phyloP scores from a whole-genome alignment of 2,888 invertebrate species.

The Eudasyphora cyanicolor region DNA sequence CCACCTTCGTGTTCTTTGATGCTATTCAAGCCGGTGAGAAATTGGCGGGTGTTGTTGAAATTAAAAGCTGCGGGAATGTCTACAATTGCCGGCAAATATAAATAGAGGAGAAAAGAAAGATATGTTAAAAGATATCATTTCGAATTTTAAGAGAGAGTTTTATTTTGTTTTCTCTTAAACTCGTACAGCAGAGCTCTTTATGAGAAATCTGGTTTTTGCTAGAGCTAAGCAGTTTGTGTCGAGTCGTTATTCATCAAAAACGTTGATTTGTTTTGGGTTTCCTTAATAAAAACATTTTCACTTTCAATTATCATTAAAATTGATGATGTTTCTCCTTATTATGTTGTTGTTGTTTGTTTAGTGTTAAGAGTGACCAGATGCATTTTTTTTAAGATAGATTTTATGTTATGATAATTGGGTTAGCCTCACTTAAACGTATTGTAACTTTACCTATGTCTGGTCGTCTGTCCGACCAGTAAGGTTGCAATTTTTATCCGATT shows the following conservation, averaged over 20 bases:
- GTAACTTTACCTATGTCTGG: too few species aligned
- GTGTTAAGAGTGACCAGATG: neutral
- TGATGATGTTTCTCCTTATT: conserved; percentile 14
- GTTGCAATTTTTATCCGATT: too few species aligned
- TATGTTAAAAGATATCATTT: neutral
- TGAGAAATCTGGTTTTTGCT: neutral
- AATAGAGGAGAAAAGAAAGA: neutral
- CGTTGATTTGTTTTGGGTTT: neutral
- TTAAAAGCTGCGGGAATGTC: conserved; percentile 77
- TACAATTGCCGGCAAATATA: conserved; percentile 55
- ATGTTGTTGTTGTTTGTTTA: neutral
- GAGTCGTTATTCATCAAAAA: neutral
- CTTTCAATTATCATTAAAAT: conserved; percentile 27
- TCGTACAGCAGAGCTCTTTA: neutral
- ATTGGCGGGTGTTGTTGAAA: conserved; percentile 78
- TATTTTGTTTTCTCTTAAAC: neutral
- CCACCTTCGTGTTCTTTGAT: conserved; percentile 79
- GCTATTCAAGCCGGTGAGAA: conserved; percentile 78
- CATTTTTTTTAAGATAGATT: neutral
- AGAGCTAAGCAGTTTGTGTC: neutral
- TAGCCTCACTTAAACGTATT: too few species aligned
- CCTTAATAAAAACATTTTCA: conserved; percentile 31
- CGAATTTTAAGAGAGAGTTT: neutral
- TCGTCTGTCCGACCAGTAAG: too few species aligned
- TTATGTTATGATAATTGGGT: too few species aligned